Percentiles rank a stretch among this genome's conserved stretches.
phyloP scores from a whole-genome alignment of 2,113 vertebrate genomes.

The Antechinus stuartii region DNA sequence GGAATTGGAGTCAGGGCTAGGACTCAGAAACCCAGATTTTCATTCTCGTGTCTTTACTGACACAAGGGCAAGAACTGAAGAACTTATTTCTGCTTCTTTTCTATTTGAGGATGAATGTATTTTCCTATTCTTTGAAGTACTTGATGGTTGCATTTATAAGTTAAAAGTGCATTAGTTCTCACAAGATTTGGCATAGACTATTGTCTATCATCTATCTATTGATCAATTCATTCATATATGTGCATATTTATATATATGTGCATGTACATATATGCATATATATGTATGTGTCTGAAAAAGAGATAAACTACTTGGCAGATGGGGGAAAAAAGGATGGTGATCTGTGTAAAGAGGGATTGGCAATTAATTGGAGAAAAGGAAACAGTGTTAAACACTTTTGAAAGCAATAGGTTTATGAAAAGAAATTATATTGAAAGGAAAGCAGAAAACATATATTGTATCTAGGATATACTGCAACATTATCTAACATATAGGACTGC shows the following conservation, averaged over 20 bases:
- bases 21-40: not conserved
- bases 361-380: not conserved
- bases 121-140: not conserved
- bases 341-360: not conserved
- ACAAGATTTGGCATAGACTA: not conserved
- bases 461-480: no score
- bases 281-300: not conserved
- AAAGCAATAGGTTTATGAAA: not conserved
- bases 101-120: not conserved
- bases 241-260: not conserved
- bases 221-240: not conserved
- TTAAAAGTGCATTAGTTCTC: not conserved
- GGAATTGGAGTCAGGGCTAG: not conserved
- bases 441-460: not conserved
- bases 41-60: not conserved
- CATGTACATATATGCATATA: not conserved
- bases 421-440: not conserved
- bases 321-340: not conserved
- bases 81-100: not conserved
- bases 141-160: not conserved
- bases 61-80: not conserved
- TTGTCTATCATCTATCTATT: no score
- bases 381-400: not conserved
- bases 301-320: slow-evolving; percentile 9
- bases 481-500: no score